These are phyloP conservation scores for Agriopis marginaria DNA, from an alignment of 2,888 invertebrate genomes.

Conservation along the genomic window DNA sequence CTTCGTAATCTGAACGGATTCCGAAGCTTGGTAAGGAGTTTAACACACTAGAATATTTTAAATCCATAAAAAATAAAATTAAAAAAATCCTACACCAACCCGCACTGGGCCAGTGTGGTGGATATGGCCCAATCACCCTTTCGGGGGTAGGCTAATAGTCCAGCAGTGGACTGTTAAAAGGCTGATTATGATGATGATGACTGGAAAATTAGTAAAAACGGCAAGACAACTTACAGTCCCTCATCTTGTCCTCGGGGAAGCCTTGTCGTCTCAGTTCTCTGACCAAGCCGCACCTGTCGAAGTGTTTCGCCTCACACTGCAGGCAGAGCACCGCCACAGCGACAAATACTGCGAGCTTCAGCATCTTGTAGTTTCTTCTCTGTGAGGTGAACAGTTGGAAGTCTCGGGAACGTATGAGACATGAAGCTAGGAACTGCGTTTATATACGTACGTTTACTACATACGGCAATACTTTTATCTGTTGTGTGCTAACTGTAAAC, in stretches of 20 bases:
- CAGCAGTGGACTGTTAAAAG: too few relatives aligned
- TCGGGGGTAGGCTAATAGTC: too few relatives aligned
- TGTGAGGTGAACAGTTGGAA: slow-evolving; percentile 6
- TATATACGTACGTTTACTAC: slow-evolving; percentile 32
- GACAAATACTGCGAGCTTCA: slow-evolving; percentile 40
- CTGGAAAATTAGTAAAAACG: not conserved
- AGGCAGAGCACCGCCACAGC: slow-evolving; percentile 38
- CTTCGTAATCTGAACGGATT: too few relatives aligned
- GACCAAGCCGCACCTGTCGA: slow-evolving; percentile 61
- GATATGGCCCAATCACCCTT: too few relatives aligned
- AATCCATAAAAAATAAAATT: too few relatives aligned
- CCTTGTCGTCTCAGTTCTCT: slow-evolving; percentile 57
- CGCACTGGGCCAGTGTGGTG: too few relatives aligned
- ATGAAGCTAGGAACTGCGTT: slow-evolving; percentile 7
- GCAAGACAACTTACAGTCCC: slow-evolving; percentile 58
- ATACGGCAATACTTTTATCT: not conserved
- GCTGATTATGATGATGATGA: too few relatives aligned
- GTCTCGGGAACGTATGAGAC: slow-evolving; percentile 8
- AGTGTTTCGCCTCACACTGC: slow-evolving; percentile 49
- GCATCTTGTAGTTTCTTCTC: slow-evolving; percentile 38
- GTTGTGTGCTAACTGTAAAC: slow-evolving; percentile 11
- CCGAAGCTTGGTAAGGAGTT: too few relatives aligned
- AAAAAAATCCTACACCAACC: too few relatives aligned
- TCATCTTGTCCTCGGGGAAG: slow-evolving; percentile 59
- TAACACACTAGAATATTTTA: too few relatives aligned